These are phyloP conservation scores for Tenthredo notha DNA, from an alignment of 2,888 invertebrate genomes.

Conservation along the genomic window DNA sequence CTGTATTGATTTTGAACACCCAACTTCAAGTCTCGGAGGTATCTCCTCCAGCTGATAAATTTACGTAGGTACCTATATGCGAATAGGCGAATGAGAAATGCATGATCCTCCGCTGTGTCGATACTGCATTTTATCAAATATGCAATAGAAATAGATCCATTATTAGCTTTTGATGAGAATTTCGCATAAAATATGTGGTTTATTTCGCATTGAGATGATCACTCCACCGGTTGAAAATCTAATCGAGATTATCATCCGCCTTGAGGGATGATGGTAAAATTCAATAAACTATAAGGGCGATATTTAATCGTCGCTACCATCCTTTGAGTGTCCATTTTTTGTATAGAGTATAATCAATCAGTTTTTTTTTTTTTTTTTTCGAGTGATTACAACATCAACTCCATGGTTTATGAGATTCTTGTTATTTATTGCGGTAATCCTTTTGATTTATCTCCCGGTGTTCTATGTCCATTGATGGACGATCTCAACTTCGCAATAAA, in stretches of 20 bases:
- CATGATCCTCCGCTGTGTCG: background rate
- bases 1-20: constrained; percentile 40
- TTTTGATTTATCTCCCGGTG: constrained; percentile 16
- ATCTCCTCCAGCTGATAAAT: background rate
- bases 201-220: background rate
- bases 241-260: background rate
- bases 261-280: background rate
- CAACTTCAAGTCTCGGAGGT: constrained; percentile 14
- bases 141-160: background rate
- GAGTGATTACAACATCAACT: constrained; percentile 7
- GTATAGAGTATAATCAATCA: background rate
- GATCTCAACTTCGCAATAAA: background rate
- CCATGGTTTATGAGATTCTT: constrained; percentile 1
- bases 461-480: constrained; percentile 11
- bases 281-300: background rate
- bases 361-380: background rate
- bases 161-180: background rate
- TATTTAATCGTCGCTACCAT: background rate
- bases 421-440: constrained; percentile 16
- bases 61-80: background rate
- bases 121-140: background rate
- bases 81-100: background rate
- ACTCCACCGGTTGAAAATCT: background rate
- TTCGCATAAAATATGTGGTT: background rate
- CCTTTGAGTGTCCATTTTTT: background rate